Evolutionary conservation across 1,140 invertebrate genomes (phyloP), one percentile per base, ranked within the genome.

Genomic region (Coptotermes formosanus): DNA sequence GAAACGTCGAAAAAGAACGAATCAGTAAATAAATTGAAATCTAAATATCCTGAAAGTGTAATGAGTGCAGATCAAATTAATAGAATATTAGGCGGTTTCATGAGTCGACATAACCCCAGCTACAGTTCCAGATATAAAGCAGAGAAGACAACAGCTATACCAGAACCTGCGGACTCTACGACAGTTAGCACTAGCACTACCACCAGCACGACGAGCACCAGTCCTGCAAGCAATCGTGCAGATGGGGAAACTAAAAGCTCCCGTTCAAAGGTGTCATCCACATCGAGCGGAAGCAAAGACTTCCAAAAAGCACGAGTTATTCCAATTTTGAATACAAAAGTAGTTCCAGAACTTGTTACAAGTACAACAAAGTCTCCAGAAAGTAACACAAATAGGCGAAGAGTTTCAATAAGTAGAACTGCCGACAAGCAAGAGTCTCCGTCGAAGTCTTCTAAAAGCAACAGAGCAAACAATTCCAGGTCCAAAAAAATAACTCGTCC

Each of bases 51-150:
- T 8, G 64, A 75, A 9, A 75, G 9, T 11, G n/a, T 75, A 8
- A 75, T 75, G 64, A 75, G 64, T 16, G 64, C 64, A 11, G 64
- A 75, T 16, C 83, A 84, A n/a, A 84, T 84, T 52, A 84, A 84
- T n/a, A 45, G 83, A 30, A 52, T 52, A 52, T n/a, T 84, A 16
- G 83, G 83, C 7, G 45, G 45, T 32, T 84, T 84, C 83, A 32
- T 84, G 43, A 52, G 64, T 30, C 64, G 43, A 23, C 43, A 84
- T 16, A 55, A 25, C 9, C 83, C 83, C 2, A 32, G 44, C 19
- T 52, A 44, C 9, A 48, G 44, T 21, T 48, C 43, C 16, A 84
- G 16, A 45, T 32, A 32, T n/a, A 52, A 45, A 21, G 30, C 83
- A 9, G 45, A 52, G 19, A 48, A 84, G n/a, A 44, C 83, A 16